Evolutionary conservation across 2,113 vertebrate genomes (phyloP).

Genomic region (Rhizomys pruinosus): DNA sequence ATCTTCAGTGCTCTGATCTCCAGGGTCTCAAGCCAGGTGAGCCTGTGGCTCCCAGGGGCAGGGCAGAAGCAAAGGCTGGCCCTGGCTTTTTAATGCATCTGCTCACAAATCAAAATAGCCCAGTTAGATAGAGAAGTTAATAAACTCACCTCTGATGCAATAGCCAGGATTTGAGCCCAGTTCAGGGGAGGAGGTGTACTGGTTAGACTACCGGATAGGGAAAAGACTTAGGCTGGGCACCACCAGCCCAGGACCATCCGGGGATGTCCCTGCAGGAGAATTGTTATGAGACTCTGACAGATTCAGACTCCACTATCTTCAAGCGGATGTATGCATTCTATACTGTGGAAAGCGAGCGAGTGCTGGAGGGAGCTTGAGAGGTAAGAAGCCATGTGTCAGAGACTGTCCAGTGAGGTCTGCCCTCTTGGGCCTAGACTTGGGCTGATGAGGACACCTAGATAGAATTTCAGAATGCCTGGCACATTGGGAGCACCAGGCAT

Average conservation of each 20-base stretch:
- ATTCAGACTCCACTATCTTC: background rate
- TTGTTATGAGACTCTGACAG: background rate
- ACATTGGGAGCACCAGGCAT: background rate
- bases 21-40: background rate
- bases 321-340: background rate
- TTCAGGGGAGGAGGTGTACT: background rate
- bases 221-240: background rate
- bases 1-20: background rate
- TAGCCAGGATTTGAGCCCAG: background rate
- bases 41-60: background rate
- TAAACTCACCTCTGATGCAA: background rate
- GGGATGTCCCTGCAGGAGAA: background rate
- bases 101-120: background rate
- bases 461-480: background rate
- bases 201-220: background rate
- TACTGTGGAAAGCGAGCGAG: too few relatives aligned
- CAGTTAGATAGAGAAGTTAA: background rate
- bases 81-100: background rate
- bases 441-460: background rate
- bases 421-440: background rate
- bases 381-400: background rate
- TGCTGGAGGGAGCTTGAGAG: background rate
- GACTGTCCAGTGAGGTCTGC: fast-evolving
- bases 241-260: too few relatives aligned
- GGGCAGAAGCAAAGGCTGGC: too few relatives aligned